Evolutionary conservation across 1,140 invertebrate species (phyloP), one percentile per base, ranked within the genome.

Genomic region (Zaprionus ornatus): DNA sequence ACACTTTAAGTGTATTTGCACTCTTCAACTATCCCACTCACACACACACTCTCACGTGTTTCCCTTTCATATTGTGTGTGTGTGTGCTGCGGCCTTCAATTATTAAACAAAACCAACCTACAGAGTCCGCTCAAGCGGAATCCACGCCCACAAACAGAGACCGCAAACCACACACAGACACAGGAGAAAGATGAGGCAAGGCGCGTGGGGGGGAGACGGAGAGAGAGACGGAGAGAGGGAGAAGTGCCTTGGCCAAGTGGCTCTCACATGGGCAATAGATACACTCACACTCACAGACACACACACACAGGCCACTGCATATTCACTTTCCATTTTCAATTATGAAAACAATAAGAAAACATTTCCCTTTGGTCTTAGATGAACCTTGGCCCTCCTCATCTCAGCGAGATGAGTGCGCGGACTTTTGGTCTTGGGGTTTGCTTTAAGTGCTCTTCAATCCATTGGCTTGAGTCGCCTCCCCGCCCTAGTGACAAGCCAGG

Each of bases 251-350:
- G 21, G 25, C 35, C 64, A 56, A 57, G 37, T 40, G 23, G 57
- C 27, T 45, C 61, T 37, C 35, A 59, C 52, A 42, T 77, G 77
- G 69, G 56, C 79, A 55, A 64, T 50, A 64, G 62, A 59, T 68
- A 59, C 45, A 67, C 23, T 57, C 48, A 29, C 63, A 35, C 23
- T 45, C 52, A 69, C 56, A 56, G 42, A 37, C 81, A 48, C 54
- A 19, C 32, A 32, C 27, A 55, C 59, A 25, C 37, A 72, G 12
- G 21, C 4, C 56, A 19, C n/a, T 25, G 12, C 54, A 35, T 59
- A 79, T 74, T 72, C 77, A 88, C 83, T 88, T 90, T 88, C 67
- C 64, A 83, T 84, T 88, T 88, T 84, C 77, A 75, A 84, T 88
- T 90, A 84, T 67, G 85, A 74, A 75, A 75, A 70, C 84, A 78